Conservation (phyloP, 35 echinoderm and acorn worm genomes). For the Patiria miniata region DNA sequence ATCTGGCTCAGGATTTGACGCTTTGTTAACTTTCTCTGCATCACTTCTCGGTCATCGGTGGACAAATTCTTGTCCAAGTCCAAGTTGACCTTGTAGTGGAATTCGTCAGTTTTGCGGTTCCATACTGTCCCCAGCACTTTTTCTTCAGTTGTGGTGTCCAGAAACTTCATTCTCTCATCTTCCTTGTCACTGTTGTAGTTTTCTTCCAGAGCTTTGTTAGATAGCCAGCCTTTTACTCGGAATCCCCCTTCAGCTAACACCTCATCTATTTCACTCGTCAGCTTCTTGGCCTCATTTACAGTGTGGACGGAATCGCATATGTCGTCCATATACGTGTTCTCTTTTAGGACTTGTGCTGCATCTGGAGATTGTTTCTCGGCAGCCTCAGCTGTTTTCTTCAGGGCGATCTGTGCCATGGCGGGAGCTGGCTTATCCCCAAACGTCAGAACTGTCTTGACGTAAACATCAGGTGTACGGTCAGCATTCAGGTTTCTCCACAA, state of each 20-base stretch:
- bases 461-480: conserved; percentile 43
- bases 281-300: conserved; percentile 38
- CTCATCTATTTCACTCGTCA: conserved; percentile 40
- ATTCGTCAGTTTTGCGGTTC: conserved; percentile 44
- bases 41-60: too few species aligned
- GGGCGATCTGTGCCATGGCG: conserved; percentile 64
- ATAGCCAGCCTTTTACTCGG: too few species aligned
- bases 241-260: conserved; percentile 38
- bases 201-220: conserved; percentile 29
- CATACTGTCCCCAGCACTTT: conserved; percentile 68
- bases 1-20: conserved; percentile 56
- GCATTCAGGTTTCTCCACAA: conserved; percentile 63
- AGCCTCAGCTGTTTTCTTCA: conserved; percentile 52
- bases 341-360: conserved; percentile 35
- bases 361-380: conserved; percentile 33
- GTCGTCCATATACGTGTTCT: conserved; percentile 62
- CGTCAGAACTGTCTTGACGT: conserved; percentile 64
- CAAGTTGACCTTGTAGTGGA: conserved; percentile 60
- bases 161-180: conserved; percentile 12
- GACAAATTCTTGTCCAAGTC: not conserved
- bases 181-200: not conserved
- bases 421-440: conserved; percentile 78
- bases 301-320: conserved; percentile 65
- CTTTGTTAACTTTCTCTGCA: conserved; percentile 51
- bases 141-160: conserved; percentile 35